A percentile compares a stretch with the other conserved stretches of the same genome.
Evolutionary conservation across 2,888 invertebrate species (phyloP).

Genomic region (Vesta saturnalis): DNA sequence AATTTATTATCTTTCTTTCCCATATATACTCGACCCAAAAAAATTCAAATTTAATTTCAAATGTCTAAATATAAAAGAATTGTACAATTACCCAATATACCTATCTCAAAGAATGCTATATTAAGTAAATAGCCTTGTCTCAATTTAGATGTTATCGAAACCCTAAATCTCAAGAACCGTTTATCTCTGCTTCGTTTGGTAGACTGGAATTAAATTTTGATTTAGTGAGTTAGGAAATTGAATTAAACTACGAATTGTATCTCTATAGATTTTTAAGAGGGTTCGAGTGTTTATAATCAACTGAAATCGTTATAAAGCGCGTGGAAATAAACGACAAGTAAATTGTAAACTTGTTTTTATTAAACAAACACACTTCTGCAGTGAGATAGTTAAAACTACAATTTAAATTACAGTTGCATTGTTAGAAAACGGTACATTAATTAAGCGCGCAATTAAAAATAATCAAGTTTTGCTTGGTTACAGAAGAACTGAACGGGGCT

Average conservation of each 20-base stretch:
- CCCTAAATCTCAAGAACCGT: conserved; percentile 30
- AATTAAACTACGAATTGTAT: conserved; percentile 25
- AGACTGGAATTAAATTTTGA: conserved; percentile 34
- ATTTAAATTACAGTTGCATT: conserved; percentile 22
- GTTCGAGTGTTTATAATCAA: conserved; percentile 1
- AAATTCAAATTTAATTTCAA: not conserved
- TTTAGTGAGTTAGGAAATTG: conserved; percentile 29
- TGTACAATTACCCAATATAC: conserved; percentile 1
- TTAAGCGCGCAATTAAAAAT: conserved; percentile 33
- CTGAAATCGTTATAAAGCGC: not conserved
- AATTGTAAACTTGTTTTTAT: conserved; percentile 5
- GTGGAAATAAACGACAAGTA: not conserved
- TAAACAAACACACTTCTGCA: not conserved
- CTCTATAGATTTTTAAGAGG: not conserved
- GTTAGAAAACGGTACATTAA: conserved; percentile 12
- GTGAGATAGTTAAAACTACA: conserved; percentile 21
- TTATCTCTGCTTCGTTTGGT: conserved; percentile 30
- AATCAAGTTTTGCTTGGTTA: conserved; percentile 25
- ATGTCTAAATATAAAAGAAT: not conserved
- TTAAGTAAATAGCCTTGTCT: conserved; percentile 28
- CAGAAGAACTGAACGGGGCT: conserved; percentile 24
- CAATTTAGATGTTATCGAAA: conserved; percentile 30
- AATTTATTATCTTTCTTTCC: not conserved
- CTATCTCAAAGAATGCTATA: conserved; percentile 14
- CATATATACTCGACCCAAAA: not conserved